Conservation (phyloP, 2,797 vertebrate species). For the Gallinago solitaria region DNA sequence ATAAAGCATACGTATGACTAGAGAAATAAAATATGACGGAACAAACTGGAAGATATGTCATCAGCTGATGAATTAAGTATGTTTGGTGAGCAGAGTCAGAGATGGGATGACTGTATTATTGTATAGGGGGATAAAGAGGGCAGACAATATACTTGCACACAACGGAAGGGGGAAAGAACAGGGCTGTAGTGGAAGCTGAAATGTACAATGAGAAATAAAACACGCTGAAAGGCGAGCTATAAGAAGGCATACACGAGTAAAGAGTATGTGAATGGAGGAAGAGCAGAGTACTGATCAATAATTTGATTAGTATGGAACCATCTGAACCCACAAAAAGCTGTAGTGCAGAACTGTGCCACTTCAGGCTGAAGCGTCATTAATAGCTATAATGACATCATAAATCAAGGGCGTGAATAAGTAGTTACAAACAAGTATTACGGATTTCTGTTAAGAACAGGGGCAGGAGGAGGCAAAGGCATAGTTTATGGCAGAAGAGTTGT, state of each 20-base stretch:
- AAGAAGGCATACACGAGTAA: not conserved
- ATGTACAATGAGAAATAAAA: not conserved
- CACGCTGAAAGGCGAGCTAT: not conserved
- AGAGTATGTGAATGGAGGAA: not conserved
- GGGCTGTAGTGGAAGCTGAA: not conserved
- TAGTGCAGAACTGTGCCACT: fast-evolving
- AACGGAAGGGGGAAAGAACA: not conserved
- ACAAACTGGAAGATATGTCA: not conserved
- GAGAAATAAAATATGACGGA: not conserved
- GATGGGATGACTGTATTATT: not conserved
- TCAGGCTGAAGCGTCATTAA: not conserved
- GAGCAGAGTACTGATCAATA: not conserved
- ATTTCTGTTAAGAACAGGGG: not conserved
- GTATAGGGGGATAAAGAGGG: not conserved
- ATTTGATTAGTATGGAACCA: not conserved
- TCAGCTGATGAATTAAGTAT: fast-evolving
- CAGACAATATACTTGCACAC: not conserved
- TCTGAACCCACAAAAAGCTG: not conserved
- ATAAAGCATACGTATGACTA: not conserved
- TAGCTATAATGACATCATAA: not conserved
- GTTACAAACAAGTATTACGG: not conserved
- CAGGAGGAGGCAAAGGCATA: not conserved
- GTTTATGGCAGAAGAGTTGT: not conserved
- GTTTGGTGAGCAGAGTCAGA: not conserved
- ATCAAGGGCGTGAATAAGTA: not conserved